phyloP scores from a whole-genome alignment of 2,113 vertebrate species.

The Bubo bubo region DNA sequence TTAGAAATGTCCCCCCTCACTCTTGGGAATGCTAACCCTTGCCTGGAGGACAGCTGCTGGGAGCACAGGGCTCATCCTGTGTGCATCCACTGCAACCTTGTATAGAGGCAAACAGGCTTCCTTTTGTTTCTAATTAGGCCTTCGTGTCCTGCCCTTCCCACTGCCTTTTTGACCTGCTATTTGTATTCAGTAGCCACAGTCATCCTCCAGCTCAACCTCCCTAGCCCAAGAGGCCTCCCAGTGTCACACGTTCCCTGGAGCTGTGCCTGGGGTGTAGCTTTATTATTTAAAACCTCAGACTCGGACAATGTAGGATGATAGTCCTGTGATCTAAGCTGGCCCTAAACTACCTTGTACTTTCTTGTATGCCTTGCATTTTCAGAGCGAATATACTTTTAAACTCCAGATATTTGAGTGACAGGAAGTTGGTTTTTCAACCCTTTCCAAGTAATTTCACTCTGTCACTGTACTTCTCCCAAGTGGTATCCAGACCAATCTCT shows the following conservation, averaged over 20 bases:
- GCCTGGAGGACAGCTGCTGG: neutral
- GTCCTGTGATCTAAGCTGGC: neutral
- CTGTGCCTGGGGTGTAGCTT: neutral
- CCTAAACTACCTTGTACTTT: neutral
- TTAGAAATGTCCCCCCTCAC: neutral
- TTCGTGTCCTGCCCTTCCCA: neutral
- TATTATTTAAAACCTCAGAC: neutral
- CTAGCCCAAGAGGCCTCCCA: fast-evolving
- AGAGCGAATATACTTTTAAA: neutral
- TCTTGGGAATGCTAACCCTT: neutral
- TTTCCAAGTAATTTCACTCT: neutral
- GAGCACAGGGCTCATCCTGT: neutral
- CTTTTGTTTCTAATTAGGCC: neutral
- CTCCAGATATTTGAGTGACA: neutral
- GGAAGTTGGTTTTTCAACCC: neutral
- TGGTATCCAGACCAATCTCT: neutral
- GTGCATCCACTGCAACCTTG: neutral
- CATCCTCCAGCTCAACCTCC: fast-evolving
- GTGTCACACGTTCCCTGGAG: neutral
- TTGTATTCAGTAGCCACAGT: neutral
- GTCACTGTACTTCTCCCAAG: neutral
- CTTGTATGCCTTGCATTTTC: neutral
- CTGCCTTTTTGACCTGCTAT: neutral
- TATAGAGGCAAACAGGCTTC: neutral
- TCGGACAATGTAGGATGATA: neutral